Conservation (phyloP, 2,113 vertebrate species). For the Hydropotes inermis region DNA sequence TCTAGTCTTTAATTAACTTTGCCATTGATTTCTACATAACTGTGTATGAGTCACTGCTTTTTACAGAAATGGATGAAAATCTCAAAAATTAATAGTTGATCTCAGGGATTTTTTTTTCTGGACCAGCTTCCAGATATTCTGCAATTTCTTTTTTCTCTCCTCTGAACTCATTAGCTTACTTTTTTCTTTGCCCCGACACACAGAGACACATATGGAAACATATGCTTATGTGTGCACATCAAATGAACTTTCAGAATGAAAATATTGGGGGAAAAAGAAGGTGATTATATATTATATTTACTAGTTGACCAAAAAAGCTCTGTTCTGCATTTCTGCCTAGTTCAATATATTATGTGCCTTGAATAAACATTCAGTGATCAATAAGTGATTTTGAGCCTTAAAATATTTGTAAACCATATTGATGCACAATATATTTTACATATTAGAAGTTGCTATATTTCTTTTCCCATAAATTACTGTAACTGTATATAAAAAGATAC, state of each 20-base stretch:
- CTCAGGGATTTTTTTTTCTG: background rate
- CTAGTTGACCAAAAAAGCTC: background rate
- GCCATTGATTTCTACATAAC: constrained; percentile 55
- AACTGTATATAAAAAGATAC: background rate
- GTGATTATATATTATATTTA: background rate
- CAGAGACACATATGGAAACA: background rate
- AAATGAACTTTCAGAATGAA: background rate
- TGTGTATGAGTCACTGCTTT: background rate
- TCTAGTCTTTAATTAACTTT: constrained; percentile 59
- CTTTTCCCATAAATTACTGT: background rate
- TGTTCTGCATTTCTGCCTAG: background rate
- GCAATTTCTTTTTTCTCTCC: background rate
- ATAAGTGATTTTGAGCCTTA: background rate
- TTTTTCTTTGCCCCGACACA: background rate
- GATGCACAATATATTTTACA: background rate
- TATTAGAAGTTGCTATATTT: background rate
- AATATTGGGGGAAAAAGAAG: background rate
- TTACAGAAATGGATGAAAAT: background rate
- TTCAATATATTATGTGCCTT: background rate
- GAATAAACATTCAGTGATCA: background rate
- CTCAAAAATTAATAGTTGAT: constrained; percentile 6
- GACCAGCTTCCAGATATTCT: background rate
- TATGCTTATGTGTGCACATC: accelerated
- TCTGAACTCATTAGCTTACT: background rate
- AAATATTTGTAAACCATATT: background rate